Percentiles rank a stretch among this genome's conserved stretches.
Evolutionary conservation across 64 coral and sea anemone genomes (phyloP).

Genomic region (Pocillopora verrucosa): DNA sequence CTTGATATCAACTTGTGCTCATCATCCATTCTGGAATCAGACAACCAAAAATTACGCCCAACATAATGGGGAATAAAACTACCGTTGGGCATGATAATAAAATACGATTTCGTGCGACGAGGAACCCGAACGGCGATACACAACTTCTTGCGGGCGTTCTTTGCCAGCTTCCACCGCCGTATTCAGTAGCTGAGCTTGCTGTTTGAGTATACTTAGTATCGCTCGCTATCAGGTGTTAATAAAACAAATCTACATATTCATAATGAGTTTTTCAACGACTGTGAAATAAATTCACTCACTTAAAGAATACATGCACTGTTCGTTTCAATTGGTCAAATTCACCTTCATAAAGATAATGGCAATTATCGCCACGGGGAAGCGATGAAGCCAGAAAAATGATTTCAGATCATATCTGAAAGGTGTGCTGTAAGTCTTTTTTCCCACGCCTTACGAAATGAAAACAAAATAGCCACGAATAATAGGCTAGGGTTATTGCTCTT

Average conservation of each 20-base stretch:
- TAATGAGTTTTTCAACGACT: slow-evolving; percentile 18
- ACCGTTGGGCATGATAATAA: slow-evolving; percentile 24
- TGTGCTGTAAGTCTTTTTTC: not conserved
- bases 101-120: not conserved
- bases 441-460: not conserved
- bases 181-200: not conserved
- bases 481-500: not conserved
- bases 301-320: slow-evolving; percentile 28
- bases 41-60: slow-evolving; percentile 17
- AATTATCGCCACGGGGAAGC: not conserved
- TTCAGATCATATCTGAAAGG: not conserved
- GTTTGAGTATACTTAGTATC: slow-evolving; percentile 17
- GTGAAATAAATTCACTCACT: slow-evolving; percentile 27
- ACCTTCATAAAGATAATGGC: not conserved
- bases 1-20: slow-evolving; percentile 96
- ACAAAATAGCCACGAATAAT: not conserved
- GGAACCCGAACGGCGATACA: not conserved
- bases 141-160: not conserved
- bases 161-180: not conserved
- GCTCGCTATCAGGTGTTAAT: slow-evolving; percentile 27
- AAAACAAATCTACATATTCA: slow-evolving; percentile 43
- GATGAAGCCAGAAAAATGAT: not conserved
- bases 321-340: slow-evolving; percentile 9
- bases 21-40: slow-evolving; percentile 91
- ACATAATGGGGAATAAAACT: not conserved